These are phyloP conservation scores for Brienomyrus brachyistius DNA, from an alignment of 2,113 vertebrate genomes.

Conservation along the genomic window DNA sequence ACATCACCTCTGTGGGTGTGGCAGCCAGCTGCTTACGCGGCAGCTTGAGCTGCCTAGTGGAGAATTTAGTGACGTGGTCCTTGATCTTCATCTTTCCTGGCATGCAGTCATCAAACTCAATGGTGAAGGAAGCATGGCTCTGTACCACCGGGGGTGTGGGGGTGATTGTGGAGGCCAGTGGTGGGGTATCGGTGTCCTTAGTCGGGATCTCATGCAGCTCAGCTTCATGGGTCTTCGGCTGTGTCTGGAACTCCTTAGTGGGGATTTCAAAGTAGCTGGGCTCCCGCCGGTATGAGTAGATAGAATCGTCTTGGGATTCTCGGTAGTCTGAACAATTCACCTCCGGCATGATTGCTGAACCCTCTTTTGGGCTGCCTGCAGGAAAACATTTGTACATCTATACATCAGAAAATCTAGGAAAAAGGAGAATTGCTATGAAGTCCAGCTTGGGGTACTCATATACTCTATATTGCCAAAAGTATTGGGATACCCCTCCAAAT, in stretches of 20 bases:
- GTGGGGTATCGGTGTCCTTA: slow-evolving; percentile 62
- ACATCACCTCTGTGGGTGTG: slow-evolving; percentile 71
- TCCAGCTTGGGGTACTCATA: neutral
- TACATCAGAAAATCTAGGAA: neutral
- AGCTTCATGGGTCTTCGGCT: slow-evolving; percentile 52
- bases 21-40: slow-evolving; percentile 52
- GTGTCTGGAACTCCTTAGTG: slow-evolving; percentile 75
- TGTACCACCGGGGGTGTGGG: slow-evolving; percentile 73
- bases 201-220: slow-evolving; percentile 79
- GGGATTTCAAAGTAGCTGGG: slow-evolving; percentile 96
- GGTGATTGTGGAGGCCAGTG: slow-evolving; percentile 11
- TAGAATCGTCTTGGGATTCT: slow-evolving; percentile 58
- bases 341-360: slow-evolving; percentile 58
- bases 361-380: slow-evolving; percentile 73
- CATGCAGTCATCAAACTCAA: slow-evolving; percentile 84
- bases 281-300: slow-evolving; percentile 73
- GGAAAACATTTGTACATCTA: neutral
- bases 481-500: too few species aligned
- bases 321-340: slow-evolving; percentile 57
- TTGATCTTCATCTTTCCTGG: slow-evolving; percentile 84
- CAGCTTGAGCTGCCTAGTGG: slow-evolving; percentile 68
- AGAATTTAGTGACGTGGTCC: slow-evolving; percentile 91
- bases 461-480: too few species aligned
- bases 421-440: neutral
- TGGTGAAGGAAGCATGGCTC: slow-evolving; percentile 95